Base-by-base conservation (phyloP, 2,113 vertebrate species). In the Lampris megalopsis region DNA sequence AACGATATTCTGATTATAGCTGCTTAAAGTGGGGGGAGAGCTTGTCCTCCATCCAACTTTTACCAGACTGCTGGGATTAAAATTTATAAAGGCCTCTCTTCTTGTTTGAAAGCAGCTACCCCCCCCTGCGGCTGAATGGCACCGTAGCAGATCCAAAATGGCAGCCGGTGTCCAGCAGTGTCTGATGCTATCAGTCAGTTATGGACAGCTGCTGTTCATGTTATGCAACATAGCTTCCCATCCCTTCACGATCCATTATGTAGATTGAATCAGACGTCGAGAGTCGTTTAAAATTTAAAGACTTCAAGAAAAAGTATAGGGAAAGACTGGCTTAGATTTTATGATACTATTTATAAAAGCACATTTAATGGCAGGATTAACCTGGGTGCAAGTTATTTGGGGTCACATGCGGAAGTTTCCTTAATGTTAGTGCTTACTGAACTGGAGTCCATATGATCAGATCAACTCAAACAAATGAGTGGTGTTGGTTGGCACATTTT, bases 161-260 rank as follows among this genome's bases (percentile, higher is more conserved):
- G 63, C 88, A 86, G 82, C 76, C 45, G 58, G 59, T 64, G 74
- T 86, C 83, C 77, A 70, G 85, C 63, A 3, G 65, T 47, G 73
- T 53, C 77, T 67, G 53, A 54, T 62, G 66, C 36, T 7, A 74
- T 73, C 41, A 71, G 81, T 74, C 86, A 77, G 50, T 77, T 41
- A 62, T 50, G 75, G 62, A 72, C 75, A 82, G 85, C 75, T 80
- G 83, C 60, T 65, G 62, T 37, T 57, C 9, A n/a, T 35, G 10
- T 65, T 8, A 59, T 43, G 43, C 43, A 48, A 52, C 58, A 42
- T 37, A 24, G n/a, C 62, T 36, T 63, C 41, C 48, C 42, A 6
- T 47, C 6, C 1, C 47, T 66, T 40, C 11, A 4, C 9, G 48
- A n/a, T 6, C 24, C 35, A 42, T 47, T n/a, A 24, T 4, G 7